Conservation (phyloP, 2,797 vertebrate genomes). For the Sternotherus odoratus region DNA sequence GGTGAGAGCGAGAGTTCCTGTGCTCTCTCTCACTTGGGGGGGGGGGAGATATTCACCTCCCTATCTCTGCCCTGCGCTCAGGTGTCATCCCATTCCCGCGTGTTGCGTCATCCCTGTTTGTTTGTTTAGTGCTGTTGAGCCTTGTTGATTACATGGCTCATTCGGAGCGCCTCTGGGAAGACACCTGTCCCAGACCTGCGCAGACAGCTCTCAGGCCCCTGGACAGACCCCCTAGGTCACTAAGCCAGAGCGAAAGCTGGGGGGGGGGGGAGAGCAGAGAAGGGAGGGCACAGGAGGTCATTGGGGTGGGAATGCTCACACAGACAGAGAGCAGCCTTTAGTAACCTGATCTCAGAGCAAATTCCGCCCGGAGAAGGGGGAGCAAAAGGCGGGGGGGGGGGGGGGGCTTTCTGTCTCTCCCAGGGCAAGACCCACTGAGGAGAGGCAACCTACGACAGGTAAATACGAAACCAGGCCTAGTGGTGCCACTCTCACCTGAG, state of each 20-base stretch:
- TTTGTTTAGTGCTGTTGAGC: conserved; percentile 69
- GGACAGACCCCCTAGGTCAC: neutral
- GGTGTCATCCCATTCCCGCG: conserved; percentile 56
- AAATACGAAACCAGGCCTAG: neutral
- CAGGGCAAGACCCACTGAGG: neutral
- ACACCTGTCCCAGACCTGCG: conserved; percentile 21
- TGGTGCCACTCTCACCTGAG: neutral
- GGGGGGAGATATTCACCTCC: neutral
- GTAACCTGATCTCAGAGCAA: neutral
- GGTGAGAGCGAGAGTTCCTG: neutral
- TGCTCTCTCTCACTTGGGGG: neutral
- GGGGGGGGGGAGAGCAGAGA: neutral
- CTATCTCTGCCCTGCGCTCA: neutral
- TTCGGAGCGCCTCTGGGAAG: conserved; percentile 26
- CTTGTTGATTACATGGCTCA: conserved; percentile 41
- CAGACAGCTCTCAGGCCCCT: neutral
- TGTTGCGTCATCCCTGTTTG: neutral
- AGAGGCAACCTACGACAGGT: neutral
- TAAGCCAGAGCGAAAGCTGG: neutral
- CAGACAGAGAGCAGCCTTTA: neutral
- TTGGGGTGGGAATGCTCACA: neutral
- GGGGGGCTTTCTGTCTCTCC: neutral
- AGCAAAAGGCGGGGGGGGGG: neutral
- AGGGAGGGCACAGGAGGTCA: neutral
- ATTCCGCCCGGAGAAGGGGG: too few relatives aligned